Evolutionary conservation across 1,140 invertebrate genomes (phyloP).

Genomic region (Procambarus virginalis): DNA sequence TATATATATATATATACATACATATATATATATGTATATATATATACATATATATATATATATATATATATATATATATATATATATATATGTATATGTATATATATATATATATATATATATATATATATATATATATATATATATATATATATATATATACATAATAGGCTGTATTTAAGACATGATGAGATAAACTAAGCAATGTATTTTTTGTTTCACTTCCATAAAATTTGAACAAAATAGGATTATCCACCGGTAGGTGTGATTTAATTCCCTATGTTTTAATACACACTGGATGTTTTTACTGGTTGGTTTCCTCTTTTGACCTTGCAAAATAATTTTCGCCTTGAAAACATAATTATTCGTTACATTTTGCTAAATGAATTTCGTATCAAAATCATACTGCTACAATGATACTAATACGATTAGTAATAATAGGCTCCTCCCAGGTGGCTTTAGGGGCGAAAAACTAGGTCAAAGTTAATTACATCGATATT

Average conservation of each 20-base stretch:
- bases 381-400: too few species aligned
- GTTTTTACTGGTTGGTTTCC: background rate
- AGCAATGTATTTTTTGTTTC: conserved; percentile 4
- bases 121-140: conserved; percentile 24
- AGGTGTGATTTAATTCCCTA: background rate
- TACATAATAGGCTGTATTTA: too few species aligned
- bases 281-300: background rate
- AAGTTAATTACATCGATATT: background rate
- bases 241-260: conserved; percentile 29
- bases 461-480: background rate
- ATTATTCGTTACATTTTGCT: background rate
- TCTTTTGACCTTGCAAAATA: background rate
- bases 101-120: background rate
- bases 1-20: conserved; percentile 2
- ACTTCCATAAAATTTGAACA: conserved; percentile 24
- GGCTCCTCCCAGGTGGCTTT: background rate
- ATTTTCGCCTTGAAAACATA: background rate
- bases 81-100: conserved; percentile 24
- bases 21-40: background rate
- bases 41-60: background rate
- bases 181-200: background rate
- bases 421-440: background rate
- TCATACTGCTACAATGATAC: background rate
- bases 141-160: conserved; percentile 4
- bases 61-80: conserved; percentile 15